Base-by-base conservation (phyloP, 2,113 vertebrate genomes). In the Prionailurus bengalensis region DNA sequence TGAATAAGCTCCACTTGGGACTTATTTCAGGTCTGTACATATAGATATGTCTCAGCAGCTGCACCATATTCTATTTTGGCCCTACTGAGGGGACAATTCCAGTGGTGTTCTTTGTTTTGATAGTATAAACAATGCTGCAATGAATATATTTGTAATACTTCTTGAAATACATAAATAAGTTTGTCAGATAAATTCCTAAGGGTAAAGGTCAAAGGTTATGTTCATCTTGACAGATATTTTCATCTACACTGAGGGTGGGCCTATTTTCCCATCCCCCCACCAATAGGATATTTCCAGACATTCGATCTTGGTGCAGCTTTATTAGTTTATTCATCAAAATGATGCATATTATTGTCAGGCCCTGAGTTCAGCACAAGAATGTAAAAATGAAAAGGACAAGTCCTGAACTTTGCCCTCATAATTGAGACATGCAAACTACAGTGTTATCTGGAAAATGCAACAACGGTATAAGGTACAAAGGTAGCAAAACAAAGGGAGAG, bases 241-340 rank as follows among this genome's bases (percentile, higher is more conserved):
- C 36, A 5, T 65, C 36, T 71, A 25, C 66, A n/a, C 11, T 86
- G 42, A 66, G n/a, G 73, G 45, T 31, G 12, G 70, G 53, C n/a
- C 76, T 55, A 17, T 83, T 92, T 73, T 48, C 65, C 55, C 70
- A 83, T 2, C 25, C 2, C 5, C 8, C 84, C 76, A 39, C 53
- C 71, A 73, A 80, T 7, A 83, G 61, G 33, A 19, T 36, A 73
- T 82, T 84, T 83, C 33, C 19, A 90, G 79, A 65, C 39, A 82
- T 66, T 66, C 19, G 31, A 58, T 87, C 42, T 65, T 65, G 25
- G 16, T 85, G 61, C 68, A 23, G 27, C 19, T 92, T 96, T 83
- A 68, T 73, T 70, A 55, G 42, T 76, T 80, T 80, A n/a, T 58
- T 84, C 61, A 81, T 81, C 88, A 88, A 82, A 94, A 81, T 65